phyloP scores from a whole-genome alignment of 2,113 vertebrate species.

The Brachirus orientalis region DNA sequence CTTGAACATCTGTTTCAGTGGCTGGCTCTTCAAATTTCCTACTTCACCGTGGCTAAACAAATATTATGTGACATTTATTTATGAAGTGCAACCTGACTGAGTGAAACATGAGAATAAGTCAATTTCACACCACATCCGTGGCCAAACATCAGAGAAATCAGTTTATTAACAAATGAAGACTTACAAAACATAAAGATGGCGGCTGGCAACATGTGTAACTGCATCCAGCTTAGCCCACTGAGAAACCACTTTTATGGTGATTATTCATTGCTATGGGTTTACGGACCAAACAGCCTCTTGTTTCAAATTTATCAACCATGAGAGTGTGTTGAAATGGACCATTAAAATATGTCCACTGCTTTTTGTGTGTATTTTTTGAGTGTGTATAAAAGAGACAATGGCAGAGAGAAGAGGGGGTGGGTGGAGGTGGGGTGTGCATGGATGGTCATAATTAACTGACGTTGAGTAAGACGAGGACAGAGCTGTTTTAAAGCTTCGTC shows the following conservation, averaged over 20 bases:
- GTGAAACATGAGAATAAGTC: conserved; percentile 30
- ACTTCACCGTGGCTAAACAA: conserved; percentile 13
- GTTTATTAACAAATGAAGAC: conserved; percentile 39
- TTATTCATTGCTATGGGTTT: conserved; percentile 16
- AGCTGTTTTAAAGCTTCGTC: conserved; percentile 63
- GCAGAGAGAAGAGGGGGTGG: neutral
- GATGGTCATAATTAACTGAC: conserved; percentile 61
- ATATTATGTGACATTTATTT: conserved; percentile 20
- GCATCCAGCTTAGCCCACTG: conserved; percentile 8
- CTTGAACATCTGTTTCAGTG: conserved; percentile 9
- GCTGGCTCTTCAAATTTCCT: conserved; percentile 26
- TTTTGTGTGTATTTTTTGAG: conserved; percentile 9
- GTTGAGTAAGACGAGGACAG: conserved; percentile 46
- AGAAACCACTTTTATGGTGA: neutral
- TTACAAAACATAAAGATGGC: neutral
- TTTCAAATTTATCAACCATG: conserved; percentile 20
- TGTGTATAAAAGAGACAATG: conserved; percentile 4
- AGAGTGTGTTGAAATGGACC: conserved; percentile 11
- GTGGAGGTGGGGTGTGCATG: conserved; percentile 21
- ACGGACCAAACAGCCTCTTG: conserved; percentile 5
- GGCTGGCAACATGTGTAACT: neutral
- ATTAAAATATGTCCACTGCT: conserved; percentile 18
- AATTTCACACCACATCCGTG: conserved; percentile 44
- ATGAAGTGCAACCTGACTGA: conserved; percentile 12
- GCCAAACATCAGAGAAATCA: conserved; percentile 2